phyloP scores from a whole-genome alignment of 2,113 vertebrate species.

The Labrus mixtus region DNA sequence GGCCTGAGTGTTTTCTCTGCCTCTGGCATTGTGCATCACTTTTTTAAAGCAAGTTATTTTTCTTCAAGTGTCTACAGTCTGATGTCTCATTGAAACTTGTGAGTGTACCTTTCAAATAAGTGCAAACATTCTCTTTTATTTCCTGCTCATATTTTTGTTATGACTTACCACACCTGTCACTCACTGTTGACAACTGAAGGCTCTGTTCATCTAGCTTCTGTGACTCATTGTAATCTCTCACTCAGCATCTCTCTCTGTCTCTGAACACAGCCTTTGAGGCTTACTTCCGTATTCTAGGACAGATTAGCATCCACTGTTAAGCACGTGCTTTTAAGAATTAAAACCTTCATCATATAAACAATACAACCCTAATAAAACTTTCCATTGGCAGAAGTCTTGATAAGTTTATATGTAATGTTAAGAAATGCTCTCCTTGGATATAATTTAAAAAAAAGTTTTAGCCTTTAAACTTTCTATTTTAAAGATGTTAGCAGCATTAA shows the following conservation, averaged over 20 bases:
- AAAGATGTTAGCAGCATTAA: no score
- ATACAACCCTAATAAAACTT: no score
- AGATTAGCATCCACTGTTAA: not conserved
- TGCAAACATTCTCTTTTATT: not conserved
- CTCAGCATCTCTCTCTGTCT: not conserved
- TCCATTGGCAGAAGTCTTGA: no score
- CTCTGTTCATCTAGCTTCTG: not conserved
- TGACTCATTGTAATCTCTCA: not conserved
- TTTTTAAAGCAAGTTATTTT: not conserved
- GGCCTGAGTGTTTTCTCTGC: not conserved
- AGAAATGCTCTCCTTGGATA: no score
- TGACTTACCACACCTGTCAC: not conserved
- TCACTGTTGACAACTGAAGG: not conserved
- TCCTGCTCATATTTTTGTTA: conserved; percentile 4
- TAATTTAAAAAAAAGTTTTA: no score
- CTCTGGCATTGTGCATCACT: not conserved
- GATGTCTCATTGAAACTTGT: conserved; percentile 9
- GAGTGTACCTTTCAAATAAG: not conserved
- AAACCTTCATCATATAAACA: not conserved
- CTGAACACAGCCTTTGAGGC: not conserved
- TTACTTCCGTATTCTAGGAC: not conserved
- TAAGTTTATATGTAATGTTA: no score
- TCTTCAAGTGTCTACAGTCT: no score
- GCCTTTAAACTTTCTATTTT: no score
- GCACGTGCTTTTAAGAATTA: not conserved